Evolutionary conservation across 2,888 invertebrate species (phyloP).

Genomic region (Horisme vitalbata): DNA sequence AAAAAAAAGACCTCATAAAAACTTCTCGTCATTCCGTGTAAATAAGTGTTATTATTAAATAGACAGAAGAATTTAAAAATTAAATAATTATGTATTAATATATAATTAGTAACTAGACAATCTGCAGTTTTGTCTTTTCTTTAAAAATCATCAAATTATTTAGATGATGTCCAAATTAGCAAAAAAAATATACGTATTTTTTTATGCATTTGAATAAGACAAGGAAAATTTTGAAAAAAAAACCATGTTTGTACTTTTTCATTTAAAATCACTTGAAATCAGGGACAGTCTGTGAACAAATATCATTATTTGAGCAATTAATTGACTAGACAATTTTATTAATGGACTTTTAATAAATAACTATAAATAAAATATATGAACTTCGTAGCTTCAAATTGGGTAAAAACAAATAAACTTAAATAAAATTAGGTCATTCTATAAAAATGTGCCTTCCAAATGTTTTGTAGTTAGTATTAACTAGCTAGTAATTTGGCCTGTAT

Average conservation of each 20-base stretch:
- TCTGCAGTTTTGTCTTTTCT: background rate
- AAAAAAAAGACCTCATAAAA: conserved; percentile 63
- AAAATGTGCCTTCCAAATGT: conserved; percentile 79
- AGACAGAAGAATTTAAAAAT: conserved; percentile 24
- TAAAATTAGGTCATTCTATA: conserved; percentile 64
- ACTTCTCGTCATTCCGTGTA: conserved; percentile 63
- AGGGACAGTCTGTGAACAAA: too few species aligned
- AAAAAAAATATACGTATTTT: too few species aligned
- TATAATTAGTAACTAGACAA: conserved; percentile 12
- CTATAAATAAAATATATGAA: background rate
- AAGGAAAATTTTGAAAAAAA: too few species aligned
- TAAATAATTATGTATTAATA: conserved; percentile 5
- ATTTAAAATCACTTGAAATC: too few species aligned
- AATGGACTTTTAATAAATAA: too few species aligned
- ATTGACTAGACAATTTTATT: too few species aligned
- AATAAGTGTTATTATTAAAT: conserved; percentile 47
- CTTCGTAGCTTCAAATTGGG: conserved; percentile 8
- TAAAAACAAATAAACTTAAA: conserved; percentile 10
- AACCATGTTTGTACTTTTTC: too few species aligned
- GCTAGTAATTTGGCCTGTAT: conserved; percentile 64
- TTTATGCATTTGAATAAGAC: too few species aligned
- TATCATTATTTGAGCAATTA: too few species aligned
- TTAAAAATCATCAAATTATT: too few species aligned
- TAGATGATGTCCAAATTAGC: too few species aligned
- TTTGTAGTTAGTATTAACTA: conserved; percentile 63